Conservation (phyloP, 2,888 invertebrate genomes). For the Polydrusus cervinus region DNA sequence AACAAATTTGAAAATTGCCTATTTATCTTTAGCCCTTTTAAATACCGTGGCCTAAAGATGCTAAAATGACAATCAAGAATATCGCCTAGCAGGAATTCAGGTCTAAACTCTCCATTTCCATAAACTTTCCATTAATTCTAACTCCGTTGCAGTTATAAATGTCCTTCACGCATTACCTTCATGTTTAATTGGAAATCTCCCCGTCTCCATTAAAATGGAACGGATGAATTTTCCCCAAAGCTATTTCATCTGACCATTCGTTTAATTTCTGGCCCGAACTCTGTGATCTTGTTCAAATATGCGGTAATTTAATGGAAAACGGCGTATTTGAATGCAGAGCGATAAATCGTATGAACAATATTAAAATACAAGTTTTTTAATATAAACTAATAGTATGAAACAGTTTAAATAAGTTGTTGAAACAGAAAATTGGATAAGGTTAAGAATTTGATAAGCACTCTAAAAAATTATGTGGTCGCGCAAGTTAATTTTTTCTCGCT, state of each 20-base stretch:
- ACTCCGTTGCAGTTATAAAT: slow-evolving; percentile 37
- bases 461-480: no score
- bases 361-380: no score
- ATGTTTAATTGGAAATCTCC: slow-evolving; percentile 45
- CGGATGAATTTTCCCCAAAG: slow-evolving; percentile 25
- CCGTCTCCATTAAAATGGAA: slow-evolving; percentile 38
- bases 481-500: no score
- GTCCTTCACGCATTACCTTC: slow-evolving; percentile 40
- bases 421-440: no score
- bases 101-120: slow-evolving; percentile 43
- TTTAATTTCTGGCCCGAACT: slow-evolving; percentile 23
- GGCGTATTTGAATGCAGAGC: slow-evolving; percentile 18
- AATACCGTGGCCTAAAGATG: neutral
- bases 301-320: slow-evolving; percentile 21
- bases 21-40: no score
- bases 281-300: slow-evolving; percentile 3
- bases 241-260: slow-evolving; percentile 31
- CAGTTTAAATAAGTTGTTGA: no score
- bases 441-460: no score
- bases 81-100: neutral
- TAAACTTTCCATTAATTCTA: slow-evolving; percentile 38
- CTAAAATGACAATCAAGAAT: slow-evolving; percentile 1
- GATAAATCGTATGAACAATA: neutral
- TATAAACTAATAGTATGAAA: no score
- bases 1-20: no score